Conservation (phyloP, 1,140 invertebrate genomes). For the Panagrolaimus sp. region DNA sequence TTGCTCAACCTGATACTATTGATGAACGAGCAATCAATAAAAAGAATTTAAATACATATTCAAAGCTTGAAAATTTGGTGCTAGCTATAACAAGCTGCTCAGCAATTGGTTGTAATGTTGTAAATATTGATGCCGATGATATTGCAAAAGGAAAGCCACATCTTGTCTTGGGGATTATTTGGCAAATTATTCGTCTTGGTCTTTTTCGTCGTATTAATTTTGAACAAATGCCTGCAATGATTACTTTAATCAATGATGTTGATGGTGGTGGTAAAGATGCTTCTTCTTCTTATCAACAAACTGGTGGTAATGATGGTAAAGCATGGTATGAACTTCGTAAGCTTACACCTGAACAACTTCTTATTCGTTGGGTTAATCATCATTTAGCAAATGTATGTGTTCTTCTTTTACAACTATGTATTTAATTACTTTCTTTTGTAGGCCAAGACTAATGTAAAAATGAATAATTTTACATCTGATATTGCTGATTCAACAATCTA, state of each 20-base stretch:
- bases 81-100: conserved; percentile 87
- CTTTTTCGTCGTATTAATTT: conserved; percentile 95
- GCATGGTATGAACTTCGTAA: conserved; percentile 90
- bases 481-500: conserved; percentile 93
- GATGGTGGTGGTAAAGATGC: conserved; percentile 70
- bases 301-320: conserved; percentile 57
- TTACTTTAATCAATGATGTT: conserved; percentile 77
- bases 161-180: conserved; percentile 86
- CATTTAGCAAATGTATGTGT: conserved; percentile 74
- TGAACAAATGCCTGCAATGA: conserved; percentile 88
- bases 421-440: conserved; percentile 23
- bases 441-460: conserved; percentile 62
- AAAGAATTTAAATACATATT: conserved; percentile 80
- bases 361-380: conserved; percentile 96
- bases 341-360: conserved; percentile 90
- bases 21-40: conserved; percentile 97
- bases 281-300: too few species aligned
- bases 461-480: conserved; percentile 88
- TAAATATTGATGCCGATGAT: conserved; percentile 96
- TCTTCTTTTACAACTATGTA: too few species aligned
- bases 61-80: conserved; percentile 89
- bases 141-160: conserved; percentile 87
- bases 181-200: conserved; percentile 94
- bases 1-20: conserved; percentile 95
- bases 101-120: conserved; percentile 93